phyloP scores from a whole-genome alignment of 2,888 invertebrate species.

The Sarcophaga rosellei region DNA sequence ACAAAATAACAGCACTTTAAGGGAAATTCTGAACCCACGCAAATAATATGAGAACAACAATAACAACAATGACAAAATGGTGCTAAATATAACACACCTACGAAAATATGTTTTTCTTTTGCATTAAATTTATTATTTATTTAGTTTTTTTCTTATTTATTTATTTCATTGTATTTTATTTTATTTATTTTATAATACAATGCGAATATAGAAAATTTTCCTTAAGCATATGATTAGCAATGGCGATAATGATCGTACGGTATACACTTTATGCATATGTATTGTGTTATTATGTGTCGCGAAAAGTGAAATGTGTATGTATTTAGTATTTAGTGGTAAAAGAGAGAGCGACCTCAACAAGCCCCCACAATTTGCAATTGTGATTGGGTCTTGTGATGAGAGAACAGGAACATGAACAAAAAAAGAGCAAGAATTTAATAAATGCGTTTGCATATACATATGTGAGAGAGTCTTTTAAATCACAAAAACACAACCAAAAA shows the following conservation, averaged over 20 bases:
- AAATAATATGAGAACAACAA: background rate
- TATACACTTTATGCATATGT: no score
- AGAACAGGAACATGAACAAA: background rate
- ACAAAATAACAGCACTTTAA: background rate
- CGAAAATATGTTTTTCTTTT: no score
- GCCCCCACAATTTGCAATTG: conserved; percentile 49
- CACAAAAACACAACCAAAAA: no score
- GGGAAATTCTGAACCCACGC: background rate
- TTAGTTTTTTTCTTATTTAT: background rate
- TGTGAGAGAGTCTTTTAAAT: background rate
- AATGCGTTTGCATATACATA: background rate
- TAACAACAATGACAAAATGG: background rate
- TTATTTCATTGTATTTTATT: no score
- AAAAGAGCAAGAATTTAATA: conserved; percentile 9
- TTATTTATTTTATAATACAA: no score
- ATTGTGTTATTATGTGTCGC: no score
- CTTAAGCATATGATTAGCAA: no score
- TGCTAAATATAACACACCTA: background rate
- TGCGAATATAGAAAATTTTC: no score
- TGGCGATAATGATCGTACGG: no score
- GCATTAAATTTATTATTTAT: no score
- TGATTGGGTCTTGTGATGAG: conserved; percentile 50
- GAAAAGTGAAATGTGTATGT: no score
- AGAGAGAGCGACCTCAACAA: conserved; percentile 10
- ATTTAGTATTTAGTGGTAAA: no score